These are phyloP conservation scores for Phrynocephalus vlangalii DNA, from an alignment of 2,797 vertebrate species.

Conservation along the genomic window DNA sequence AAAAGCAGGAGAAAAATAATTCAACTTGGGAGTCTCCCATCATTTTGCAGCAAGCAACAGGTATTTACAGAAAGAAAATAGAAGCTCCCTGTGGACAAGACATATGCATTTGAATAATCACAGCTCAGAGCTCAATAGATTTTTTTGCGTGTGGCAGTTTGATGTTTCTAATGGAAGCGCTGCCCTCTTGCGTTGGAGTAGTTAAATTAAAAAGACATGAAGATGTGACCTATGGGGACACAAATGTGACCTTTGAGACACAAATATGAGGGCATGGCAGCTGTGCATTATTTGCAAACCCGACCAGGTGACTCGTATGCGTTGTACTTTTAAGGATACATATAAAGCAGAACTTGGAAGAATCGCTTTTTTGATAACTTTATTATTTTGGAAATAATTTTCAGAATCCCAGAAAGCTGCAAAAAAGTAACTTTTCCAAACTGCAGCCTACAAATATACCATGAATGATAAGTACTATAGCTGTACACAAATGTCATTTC, in stretches of 20 bases:
- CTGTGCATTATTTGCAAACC: neutral
- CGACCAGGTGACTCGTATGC: no score
- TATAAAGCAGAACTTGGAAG: neutral
- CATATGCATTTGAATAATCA: neutral
- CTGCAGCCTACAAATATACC: neutral
- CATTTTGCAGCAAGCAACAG: conserved; percentile 40
- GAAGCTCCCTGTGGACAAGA: no score
- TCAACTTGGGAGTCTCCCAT: conserved; percentile 24
- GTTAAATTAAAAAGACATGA: neutral
- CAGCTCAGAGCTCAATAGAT: neutral
- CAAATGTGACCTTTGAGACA: no score
- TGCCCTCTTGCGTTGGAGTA: neutral
- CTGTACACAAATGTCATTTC: neutral
- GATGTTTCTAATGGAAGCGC: neutral
- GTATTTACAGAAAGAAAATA: conserved; percentile 29
- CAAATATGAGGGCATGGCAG: no score
- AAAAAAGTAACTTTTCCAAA: neutral
- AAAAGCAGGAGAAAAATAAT: conserved; percentile 39
- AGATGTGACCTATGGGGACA: no score
- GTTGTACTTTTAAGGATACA: neutral
- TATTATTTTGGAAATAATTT: neutral
- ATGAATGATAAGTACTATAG: neutral
- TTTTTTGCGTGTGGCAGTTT: neutral
- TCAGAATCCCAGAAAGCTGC: neutral
- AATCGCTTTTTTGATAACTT: neutral